Evolutionary conservation across 2,888 invertebrate genomes (phyloP), one percentile per base, ranked within the genome.

Genomic region (Drepana falcataria): DNA sequence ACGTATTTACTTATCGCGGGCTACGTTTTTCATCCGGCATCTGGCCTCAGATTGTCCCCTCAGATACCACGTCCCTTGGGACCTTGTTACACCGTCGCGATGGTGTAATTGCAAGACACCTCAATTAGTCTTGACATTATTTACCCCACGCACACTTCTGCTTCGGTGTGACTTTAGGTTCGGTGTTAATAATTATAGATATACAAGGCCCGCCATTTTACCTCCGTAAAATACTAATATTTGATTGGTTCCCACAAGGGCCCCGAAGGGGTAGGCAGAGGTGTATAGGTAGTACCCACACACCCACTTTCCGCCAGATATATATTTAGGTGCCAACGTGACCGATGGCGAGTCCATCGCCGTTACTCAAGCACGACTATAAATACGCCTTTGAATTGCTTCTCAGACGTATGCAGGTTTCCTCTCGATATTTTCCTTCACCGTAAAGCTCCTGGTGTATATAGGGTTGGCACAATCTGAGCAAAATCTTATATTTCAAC

Each of bases 401-500:
- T 21, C 21, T 21, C 0, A 21, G 21, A 21, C 21, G 21, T 21
- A 21, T 21, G 21, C 21, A 21, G 21, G 21, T 21, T 21, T 21
- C 21, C 21, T 21, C 21, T 21, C 21, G 21, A 21, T 1, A 21
- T 21, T 21, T 21, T 21, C 21, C 21, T 21, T 21, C 21, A 21
- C 21, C 21, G 21, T 21, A 21, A 21, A 21, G 21, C 21, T 21
- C 21, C 0, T 21, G 21, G 21, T 21, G 59, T 52, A 53, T 58
- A 34, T 4, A 5, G 5, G 37, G 37, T 82, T 81, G 73, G 66
- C 67, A 34, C 40, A 51, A 51, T 51, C 51, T 51, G 6, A 35
- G 70, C 60, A 68, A 78, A 81, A 85, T 87, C 88, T 87, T 80
- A 81, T 82, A 83, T 84, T 83, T 73, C 73, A 63, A 69, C 76